Conservation (phyloP, 2,888 invertebrate species). For the Nomada fucata region DNA sequence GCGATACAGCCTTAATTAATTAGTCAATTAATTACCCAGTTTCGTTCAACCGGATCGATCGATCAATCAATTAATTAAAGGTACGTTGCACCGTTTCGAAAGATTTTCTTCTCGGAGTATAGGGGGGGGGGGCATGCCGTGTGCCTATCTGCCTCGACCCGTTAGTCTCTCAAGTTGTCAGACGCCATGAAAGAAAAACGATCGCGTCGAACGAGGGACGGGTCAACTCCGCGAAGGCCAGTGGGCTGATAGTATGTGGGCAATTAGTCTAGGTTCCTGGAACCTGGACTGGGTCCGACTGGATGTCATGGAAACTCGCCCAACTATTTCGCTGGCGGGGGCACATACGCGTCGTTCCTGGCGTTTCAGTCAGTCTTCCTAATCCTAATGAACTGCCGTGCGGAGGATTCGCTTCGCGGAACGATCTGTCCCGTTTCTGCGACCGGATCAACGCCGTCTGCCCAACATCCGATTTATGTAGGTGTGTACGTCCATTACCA, state of each 20-base stretch:
- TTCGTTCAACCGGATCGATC: constrained; percentile 36
- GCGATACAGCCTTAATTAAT: constrained; percentile 54
- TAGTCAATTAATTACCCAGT: constrained; percentile 63
- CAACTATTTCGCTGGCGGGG: constrained; percentile 35
- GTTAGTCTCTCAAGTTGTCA: constrained; percentile 17
- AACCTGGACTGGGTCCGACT: constrained; percentile 41
- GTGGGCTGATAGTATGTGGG: constrained; percentile 70
- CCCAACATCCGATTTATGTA: not conserved
- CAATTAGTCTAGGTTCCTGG: constrained; percentile 76
- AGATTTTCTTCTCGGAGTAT: constrained; percentile 36
- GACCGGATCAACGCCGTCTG: constrained; percentile 51
- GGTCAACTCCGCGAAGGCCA: constrained; percentile 62
- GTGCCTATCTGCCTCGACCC: constrained; percentile 28
- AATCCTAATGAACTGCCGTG: constrained; percentile 45
- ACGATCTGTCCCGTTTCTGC: constrained; percentile 50
- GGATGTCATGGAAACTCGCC: constrained; percentile 57
- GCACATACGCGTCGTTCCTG: constrained; percentile 49
- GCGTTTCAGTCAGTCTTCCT: constrained; percentile 23
- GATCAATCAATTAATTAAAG: constrained; percentile 58
- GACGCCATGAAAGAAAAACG: constrained; percentile 46
- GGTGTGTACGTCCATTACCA: not conserved
- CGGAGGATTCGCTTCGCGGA: not conserved
- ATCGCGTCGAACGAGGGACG: constrained; percentile 65
- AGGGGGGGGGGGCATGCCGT: not conserved
- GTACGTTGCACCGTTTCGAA: constrained; percentile 33